Conservation (phyloP, 2,797 vertebrate species). For the Rhinogobio ventralis region DNA sequence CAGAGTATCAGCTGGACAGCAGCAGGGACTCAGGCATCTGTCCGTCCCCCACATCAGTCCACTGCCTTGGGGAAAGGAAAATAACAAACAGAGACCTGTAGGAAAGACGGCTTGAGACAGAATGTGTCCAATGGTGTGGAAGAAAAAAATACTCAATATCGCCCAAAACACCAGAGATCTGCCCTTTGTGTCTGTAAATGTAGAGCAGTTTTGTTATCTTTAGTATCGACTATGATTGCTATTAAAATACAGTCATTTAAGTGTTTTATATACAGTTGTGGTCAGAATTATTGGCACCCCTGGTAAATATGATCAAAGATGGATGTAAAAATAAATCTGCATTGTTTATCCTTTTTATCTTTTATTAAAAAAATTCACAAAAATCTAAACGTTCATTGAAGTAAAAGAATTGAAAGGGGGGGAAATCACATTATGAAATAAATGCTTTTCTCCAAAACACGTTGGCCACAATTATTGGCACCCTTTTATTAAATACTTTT, state of each 20-base stretch:
- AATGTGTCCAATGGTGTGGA: slow-evolving; percentile 5
- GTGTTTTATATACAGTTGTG: not conserved
- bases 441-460: too few relatives aligned
- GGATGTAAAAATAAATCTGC: too few relatives aligned
- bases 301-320: too few relatives aligned
- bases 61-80: slow-evolving; percentile 29
- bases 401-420: too few relatives aligned
- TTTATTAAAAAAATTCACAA: too few relatives aligned
- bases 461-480: too few relatives aligned
- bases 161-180: not conserved
- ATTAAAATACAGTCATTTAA: not conserved
- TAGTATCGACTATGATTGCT: not conserved
- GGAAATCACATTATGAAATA: too few relatives aligned
- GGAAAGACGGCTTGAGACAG: not conserved
- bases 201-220: not conserved
- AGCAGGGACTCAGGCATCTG: slow-evolving; percentile 32
- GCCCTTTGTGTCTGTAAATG: slow-evolving; percentile 12
- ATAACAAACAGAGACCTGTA: slow-evolving; percentile 11
- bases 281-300: too few relatives aligned
- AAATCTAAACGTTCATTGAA: too few relatives aligned
- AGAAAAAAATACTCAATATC: slow-evolving; percentile 1
- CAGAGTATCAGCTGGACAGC: slow-evolving; percentile 55
- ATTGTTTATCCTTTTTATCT: too few relatives aligned
- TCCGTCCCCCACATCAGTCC: slow-evolving; percentile 39
- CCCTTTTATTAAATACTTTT: too few relatives aligned